Evolutionary conservation across 2,888 invertebrate species (phyloP), one percentile per base, ranked within the genome.

Genomic region (Rotaria sp.): DNA sequence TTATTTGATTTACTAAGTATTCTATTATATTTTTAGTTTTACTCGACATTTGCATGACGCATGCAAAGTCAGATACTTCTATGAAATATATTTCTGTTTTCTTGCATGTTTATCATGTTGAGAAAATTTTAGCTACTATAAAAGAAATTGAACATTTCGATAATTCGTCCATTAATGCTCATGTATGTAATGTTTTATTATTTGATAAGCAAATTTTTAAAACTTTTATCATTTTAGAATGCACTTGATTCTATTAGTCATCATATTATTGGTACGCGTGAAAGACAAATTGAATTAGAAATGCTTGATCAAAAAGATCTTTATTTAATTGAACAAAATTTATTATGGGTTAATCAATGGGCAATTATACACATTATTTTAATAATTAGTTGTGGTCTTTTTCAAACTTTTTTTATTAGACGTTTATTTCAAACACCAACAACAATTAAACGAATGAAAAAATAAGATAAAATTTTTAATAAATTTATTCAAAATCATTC

Each of bases 401-500:
- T 80, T 45, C 80, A 80, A 80, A 80, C 80, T 45, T 45, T 45
- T n/a, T 80, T 80, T n/a, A 80, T 80, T 45, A 41, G 45, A 80
- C 41, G 80, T n/a, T n/a, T 80, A 80, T 80, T 80, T n/a, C 41
- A 80, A 45, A 80, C 80, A 45, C 15, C 67, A 2, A 21, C 35
- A 21, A 5, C 15, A 35, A 18, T 7, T 18, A 67, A 0, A 21
- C 15, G 67, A 67, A 35, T 24, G 24, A 52, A 24, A 52, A 48
- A 48, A 48, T 48, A 15, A 45, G 11, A 50, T 50, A 50, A 50
- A 52, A 52, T 52, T 5, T 52, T 52, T 21, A 52, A 24, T 52
- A 5, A 24, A 52, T 52, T 52, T 24, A 24, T 52, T 50, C 50
- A 50, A 50, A 50, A 50, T 13, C 18, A 50, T 15, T 50, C 50